phyloP scores from a whole-genome alignment of 2,113 vertebrate genomes.

The Prunella himalayana region DNA sequence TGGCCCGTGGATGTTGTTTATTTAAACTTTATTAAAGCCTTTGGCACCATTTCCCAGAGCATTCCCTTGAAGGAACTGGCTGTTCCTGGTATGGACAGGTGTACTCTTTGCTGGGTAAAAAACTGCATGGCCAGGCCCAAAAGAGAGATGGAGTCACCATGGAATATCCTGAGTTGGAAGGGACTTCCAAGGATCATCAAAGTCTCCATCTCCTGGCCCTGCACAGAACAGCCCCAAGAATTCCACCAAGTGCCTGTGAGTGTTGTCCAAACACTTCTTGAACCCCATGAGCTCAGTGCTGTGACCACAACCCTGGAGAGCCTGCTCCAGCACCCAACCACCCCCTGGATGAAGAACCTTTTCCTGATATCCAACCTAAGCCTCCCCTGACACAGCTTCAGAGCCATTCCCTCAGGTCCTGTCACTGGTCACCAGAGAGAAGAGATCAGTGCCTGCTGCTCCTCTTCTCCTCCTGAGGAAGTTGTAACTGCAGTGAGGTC shows the following conservation, averaged over 20 bases:
- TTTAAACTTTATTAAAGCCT: background rate
- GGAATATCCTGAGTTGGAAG: background rate
- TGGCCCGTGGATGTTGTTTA: accelerated
- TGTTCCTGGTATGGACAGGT: background rate
- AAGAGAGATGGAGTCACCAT: background rate
- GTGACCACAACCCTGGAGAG: background rate
- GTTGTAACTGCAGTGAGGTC: accelerated
- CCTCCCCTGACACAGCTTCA: background rate
- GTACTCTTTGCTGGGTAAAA: background rate
- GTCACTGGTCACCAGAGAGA: background rate
- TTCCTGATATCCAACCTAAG: background rate
- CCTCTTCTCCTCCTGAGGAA: background rate
- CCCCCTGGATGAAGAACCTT: background rate
- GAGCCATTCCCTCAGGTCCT: background rate
- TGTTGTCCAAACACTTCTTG: background rate
- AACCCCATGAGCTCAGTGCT: background rate
- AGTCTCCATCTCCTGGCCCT: background rate
- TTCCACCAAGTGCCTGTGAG: background rate
- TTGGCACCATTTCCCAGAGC: background rate
- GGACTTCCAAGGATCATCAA: background rate
- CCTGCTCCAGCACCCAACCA: background rate
- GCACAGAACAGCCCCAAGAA: background rate
- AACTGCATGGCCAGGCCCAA: accelerated
- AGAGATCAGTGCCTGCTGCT: background rate
- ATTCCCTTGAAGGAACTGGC: background rate